Percentiles rank a stretch among this genome's conserved stretches.
These are phyloP conservation scores for Caenorhabditis elegans DNA, from an alignment of 1,140 invertebrate species.

Conservation along the genomic window DNA sequence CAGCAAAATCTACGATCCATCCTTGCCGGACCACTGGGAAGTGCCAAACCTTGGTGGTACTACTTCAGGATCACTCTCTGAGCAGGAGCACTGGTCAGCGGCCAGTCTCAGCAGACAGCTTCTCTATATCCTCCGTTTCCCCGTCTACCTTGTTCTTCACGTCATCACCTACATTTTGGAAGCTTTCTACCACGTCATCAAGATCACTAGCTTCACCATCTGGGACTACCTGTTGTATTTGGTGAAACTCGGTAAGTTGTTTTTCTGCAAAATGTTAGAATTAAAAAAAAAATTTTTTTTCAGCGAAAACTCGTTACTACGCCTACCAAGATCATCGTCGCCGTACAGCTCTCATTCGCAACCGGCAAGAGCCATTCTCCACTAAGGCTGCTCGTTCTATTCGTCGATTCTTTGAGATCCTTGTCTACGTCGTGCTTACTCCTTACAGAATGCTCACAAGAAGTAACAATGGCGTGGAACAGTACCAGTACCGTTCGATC, in stretches of 20 bases:
- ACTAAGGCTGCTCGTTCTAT: neutral
- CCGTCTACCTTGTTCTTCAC: neutral
- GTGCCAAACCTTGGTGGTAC: neutral
- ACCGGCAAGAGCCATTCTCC: neutral
- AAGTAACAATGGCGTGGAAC: neutral
- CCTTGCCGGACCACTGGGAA: conserved; percentile 15
- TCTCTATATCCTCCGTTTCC: neutral
- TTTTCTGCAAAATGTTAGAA: no score
- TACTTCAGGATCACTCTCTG: neutral
- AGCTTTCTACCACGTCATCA: neutral
- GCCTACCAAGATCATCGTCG: neutral
- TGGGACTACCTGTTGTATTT: neutral
- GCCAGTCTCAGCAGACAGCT: neutral
- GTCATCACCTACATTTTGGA: conserved; percentile 20
- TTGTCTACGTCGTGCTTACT: neutral
- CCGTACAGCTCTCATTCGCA: neutral
- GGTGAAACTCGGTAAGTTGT: neutral
- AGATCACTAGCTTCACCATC: neutral
- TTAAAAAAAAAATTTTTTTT: neutral
- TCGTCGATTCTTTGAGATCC: neutral
- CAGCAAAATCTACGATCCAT: conserved; percentile 29
- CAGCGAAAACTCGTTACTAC: neutral
- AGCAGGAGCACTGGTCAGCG: conserved; percentile 3
- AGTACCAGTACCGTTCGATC: neutral
- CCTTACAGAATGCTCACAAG: neutral